Evolutionary conservation across 1,140 invertebrate species (phyloP), one percentile per base, ranked within the genome.

Genomic region (Atta texana): DNA sequence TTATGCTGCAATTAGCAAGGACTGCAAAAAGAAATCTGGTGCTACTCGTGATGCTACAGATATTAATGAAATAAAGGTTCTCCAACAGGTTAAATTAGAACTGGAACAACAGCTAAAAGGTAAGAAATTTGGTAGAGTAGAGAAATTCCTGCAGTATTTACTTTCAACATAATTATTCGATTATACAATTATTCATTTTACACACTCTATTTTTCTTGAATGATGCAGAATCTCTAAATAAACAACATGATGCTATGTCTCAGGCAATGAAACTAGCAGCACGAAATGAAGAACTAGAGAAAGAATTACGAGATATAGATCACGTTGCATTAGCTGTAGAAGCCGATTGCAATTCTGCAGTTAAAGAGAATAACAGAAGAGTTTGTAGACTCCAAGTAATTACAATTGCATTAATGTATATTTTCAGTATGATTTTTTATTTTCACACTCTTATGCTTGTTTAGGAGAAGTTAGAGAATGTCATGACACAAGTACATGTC

Each of bases 171-270:
- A 74, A 55, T 57, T 68, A 57, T 53, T 64, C 53, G 18, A 72
- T 53, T 5, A 49, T 31, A 44, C 8, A 44, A 44, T 44, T 44
- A 82, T n/a, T 2, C 6, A 24, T 51, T 51, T 51, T 16, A 68
- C n/a, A 3, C 61, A 31, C 6, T 74, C 3, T 28, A 63, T 69
- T 44, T 61, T 74, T 63, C 12, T 86, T 80, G 7, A 55, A 72
- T 86, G 7, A 66, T 92, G 76, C 88, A 93, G 96, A 97, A 55
- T 95, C 96, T 44, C 90, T 97, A 81, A 95, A 95, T 85, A 97
- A 97, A 91, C 97, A 97, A 93, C 97, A 97, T 93, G 97, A 97
- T 93, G 97, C 97, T 16, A 97, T 97, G 97, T 93, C 96, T 28
- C 94, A 97, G 91, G 97, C 97, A 44, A 93, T 97, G 66, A 96